A percentile compares a stretch with the other conserved stretches of the same genome.
These are phyloP conservation scores for Colletes gigas DNA, from an alignment of 1,140 invertebrate species.

Conservation along the genomic window DNA sequence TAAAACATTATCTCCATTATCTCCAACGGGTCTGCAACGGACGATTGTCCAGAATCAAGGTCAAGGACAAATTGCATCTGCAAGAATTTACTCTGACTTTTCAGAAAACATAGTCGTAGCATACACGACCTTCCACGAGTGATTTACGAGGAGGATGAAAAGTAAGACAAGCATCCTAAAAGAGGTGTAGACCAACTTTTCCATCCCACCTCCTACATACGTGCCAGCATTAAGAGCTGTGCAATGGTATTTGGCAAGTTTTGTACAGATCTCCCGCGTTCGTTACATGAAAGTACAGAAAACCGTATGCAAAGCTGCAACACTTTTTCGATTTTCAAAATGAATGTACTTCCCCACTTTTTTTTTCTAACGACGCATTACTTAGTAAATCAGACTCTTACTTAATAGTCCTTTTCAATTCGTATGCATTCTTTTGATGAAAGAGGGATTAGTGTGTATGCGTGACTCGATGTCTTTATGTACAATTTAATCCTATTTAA, in stretches of 20 bases:
- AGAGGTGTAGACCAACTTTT: constrained; percentile 33
- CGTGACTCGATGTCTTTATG: too few species aligned
- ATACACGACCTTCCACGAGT: constrained; percentile 17
- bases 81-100: constrained; percentile 40
- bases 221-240: constrained; percentile 46
- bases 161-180: constrained; percentile 64
- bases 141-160: constrained; percentile 50
- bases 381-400: constrained; percentile 27
- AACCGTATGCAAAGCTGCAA: constrained; percentile 2
- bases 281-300: background rate
- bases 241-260: constrained; percentile 42
- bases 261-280: constrained; percentile 31
- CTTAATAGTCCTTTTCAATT: constrained; percentile 2
- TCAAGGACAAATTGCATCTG: constrained; percentile 52
- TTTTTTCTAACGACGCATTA: background rate
- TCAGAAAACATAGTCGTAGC: constrained; percentile 22
- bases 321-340: constrained; percentile 22
- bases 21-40: background rate
- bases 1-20: background rate
- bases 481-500: background rate
- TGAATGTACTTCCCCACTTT: background rate
- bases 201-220: constrained; percentile 40
- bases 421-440: too few species aligned
- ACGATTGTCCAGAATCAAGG: constrained; percentile 44
- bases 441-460: too few species aligned